Base-by-base conservation (phyloP, 2,797 vertebrate genomes). In the Sebastes minor region DNA sequence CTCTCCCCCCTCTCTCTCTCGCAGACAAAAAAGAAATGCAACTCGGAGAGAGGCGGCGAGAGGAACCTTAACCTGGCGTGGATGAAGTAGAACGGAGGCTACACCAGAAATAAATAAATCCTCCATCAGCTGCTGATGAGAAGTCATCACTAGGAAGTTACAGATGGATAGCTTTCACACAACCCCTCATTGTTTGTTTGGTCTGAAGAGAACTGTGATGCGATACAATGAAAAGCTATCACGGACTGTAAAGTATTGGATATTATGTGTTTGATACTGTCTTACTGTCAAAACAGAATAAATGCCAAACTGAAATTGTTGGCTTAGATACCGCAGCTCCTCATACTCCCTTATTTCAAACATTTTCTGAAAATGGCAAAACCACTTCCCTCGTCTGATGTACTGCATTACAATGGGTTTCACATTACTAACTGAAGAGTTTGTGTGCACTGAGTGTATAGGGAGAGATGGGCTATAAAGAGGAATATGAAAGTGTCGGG, bases 151-250 rank as follows among this genome's bases (percentile, higher is more conserved):
- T 27, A 71, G 92, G 90, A 92, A 93, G 92, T 88, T 91, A 92
- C 91, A 94, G 93, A 94, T 91, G 91, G 94, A 94, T 91, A 88
- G 92, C 89, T 92, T 88, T 93, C 92, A 91, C 82, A 91, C 91
- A 91, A 73, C 81, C 81, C 81, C 75, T 82, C 85, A 85, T 84
- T 92, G 93, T 94, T 93, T 93, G 91, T 91, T 91, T 92, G 87
- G 76, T 84, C 86, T 87, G 88, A 93, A 91, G 93, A 88, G 88
- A 91, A 87, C 80, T 86, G 81, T 67, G 86, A 93, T 89, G 82
- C 59, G 85, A 92, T 88, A 89, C 88, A 87, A 94, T 88, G 76
- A 88, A 91, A 93, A 92, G 93, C 93, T 74, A 94, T 93, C 88
- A 91, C 60, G 78, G 83, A 66, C 86, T 73, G 79, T 81, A 91